Conservation (phyloP, 1,140 invertebrate species). For the Euura lappo region DNA sequence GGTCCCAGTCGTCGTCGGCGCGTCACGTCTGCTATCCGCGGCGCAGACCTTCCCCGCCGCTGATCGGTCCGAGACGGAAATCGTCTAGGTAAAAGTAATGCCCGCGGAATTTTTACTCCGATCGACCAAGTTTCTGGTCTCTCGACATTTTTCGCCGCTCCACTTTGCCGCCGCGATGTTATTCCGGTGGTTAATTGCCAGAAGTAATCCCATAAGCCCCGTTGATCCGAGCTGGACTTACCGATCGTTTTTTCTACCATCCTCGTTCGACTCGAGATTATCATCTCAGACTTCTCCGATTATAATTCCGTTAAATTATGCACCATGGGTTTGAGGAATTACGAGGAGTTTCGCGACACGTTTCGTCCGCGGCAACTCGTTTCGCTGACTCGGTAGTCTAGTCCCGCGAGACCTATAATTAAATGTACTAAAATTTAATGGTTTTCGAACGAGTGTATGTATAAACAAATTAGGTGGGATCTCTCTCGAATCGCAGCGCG, state of each 20-base stretch:
- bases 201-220: not conserved
- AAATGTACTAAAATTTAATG: constrained; percentile 51
- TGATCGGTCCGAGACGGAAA: constrained; percentile 32
- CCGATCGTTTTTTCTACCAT: not conserved
- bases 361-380: not conserved
- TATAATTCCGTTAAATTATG: not conserved
- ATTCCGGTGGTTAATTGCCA: not conserved
- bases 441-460: constrained; percentile 26
- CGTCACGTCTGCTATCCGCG: constrained; percentile 51
- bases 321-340: not conserved
- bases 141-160: constrained; percentile 4
- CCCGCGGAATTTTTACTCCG: constrained; percentile 9
- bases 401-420: constrained; percentile 36
- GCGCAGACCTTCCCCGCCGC: constrained; percentile 33
- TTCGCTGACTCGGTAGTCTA: constrained; percentile 4
- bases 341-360: not conserved
- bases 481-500: constrained; percentile 20
- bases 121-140: not conserved
- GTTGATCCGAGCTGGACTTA: not conserved
- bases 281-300: too few species aligned
- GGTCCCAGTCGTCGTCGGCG: constrained; percentile 44
- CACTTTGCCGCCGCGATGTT: not conserved
- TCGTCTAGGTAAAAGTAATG: constrained; percentile 43
- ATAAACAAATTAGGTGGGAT: not conserved
- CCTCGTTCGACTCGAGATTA: not conserved